phyloP scores from a whole-genome alignment of 2,113 vertebrate species.

The Catharus bicknelli region DNA sequence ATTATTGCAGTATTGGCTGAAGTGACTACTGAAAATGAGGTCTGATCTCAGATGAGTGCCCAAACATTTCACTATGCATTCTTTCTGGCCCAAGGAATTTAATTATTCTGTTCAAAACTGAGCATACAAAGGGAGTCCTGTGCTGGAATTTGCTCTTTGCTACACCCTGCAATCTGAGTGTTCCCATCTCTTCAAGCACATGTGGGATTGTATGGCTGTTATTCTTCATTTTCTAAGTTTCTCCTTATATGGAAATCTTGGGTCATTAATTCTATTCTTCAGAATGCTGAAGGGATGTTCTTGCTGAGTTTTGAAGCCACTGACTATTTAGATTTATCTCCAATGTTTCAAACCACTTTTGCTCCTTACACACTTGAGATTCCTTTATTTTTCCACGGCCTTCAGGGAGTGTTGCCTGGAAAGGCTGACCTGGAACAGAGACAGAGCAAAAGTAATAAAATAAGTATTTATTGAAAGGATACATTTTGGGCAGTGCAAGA shows the following conservation, averaged over 20 bases:
- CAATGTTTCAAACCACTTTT: neutral
- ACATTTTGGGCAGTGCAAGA: too few species aligned
- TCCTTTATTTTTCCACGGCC: neutral
- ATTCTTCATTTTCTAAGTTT: neutral
- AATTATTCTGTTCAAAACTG: neutral
- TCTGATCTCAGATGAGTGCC: neutral
- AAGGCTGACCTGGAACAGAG: too few species aligned
- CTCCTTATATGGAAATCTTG: neutral
- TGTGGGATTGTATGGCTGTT: rapidly evolving
- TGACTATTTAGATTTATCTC: neutral
- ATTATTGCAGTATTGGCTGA: neutral
- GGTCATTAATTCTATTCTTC: neutral
- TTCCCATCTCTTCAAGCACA: neutral
- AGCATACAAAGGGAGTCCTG: neutral
- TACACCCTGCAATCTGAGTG: rapidly evolving
- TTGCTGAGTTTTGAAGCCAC: neutral
- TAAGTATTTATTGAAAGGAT: too few species aligned
- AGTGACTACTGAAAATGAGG: neutral
- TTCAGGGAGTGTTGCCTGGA: neutral
- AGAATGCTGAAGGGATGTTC: neutral
- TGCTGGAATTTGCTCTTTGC: neutral
- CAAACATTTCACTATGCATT: neutral
- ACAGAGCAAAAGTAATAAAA: too few species aligned
- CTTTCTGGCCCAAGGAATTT: neutral
- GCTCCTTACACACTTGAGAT: neutral